These are phyloP conservation scores for Cydia fagiglandana DNA, from an alignment of 1,140 invertebrate genomes.

Conservation along the genomic window DNA sequence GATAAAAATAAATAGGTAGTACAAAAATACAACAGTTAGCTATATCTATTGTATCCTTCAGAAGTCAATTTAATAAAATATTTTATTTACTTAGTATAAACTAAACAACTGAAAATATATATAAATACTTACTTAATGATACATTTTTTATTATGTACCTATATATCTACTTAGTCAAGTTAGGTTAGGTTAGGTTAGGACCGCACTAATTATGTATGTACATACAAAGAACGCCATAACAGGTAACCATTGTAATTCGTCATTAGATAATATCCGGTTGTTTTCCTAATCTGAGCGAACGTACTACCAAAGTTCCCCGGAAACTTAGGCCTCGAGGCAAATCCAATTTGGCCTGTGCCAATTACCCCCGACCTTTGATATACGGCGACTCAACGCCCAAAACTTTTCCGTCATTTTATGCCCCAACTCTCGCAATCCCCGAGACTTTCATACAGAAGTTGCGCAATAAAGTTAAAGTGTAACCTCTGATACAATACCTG, in stretches of 20 bases:
- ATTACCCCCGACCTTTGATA: slow-evolving; percentile 25
- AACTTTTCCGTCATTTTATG: not conserved
- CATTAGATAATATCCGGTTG: slow-evolving; percentile 5
- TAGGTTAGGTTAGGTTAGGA: not conserved
- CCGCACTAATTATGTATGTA: too few relatives aligned
- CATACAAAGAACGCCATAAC: not conserved
- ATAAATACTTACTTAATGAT: too few relatives aligned
- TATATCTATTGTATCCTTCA: too few relatives aligned
- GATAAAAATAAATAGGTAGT: too few relatives aligned
- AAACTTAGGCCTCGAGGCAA: slow-evolving; percentile 1
- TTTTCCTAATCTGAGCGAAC: not conserved
- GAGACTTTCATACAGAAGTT: slow-evolving; percentile 12
- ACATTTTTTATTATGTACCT: too few relatives aligned
- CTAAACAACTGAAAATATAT: too few relatives aligned
- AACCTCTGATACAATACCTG: slow-evolving; percentile 18
- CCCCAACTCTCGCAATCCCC: not conserved
- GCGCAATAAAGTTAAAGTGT: slow-evolving; percentile 18
- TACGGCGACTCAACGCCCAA: not conserved
- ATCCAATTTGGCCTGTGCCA: slow-evolving; percentile 23
- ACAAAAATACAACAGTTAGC: too few relatives aligned
- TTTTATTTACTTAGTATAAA: too few relatives aligned
- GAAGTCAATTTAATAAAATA: too few relatives aligned
- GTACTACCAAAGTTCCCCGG: not conserved
- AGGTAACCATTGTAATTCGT: not conserved
- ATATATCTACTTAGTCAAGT: not conserved